Evolutionary conservation across 2,888 invertebrate species (phyloP).

Genomic region (Ametastegia equiseti): DNA sequence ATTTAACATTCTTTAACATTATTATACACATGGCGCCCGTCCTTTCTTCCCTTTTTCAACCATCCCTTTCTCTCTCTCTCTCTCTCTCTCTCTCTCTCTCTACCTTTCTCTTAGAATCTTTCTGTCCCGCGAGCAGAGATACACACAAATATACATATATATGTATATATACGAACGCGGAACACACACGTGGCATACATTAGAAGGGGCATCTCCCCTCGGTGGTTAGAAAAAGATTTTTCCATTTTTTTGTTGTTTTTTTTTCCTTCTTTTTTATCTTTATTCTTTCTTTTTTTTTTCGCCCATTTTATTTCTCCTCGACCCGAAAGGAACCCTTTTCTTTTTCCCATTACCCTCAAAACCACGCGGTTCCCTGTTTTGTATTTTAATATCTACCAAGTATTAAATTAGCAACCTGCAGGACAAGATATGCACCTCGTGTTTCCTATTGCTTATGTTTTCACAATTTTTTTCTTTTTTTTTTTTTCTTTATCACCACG

Average conservation of each 20-base stretch:
- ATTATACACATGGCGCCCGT: slow-evolving; percentile 74
- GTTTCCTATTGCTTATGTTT: background rate
- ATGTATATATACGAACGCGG: background rate
- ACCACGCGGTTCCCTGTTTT: background rate
- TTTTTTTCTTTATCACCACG: no score
- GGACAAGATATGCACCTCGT: background rate
- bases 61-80: slow-evolving; percentile 37
- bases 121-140: background rate
- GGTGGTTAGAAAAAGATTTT: slow-evolving; percentile 39
- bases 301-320: slow-evolving; percentile 63
- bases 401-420: slow-evolving; percentile 33
- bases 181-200: slow-evolving; percentile 37
- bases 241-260: slow-evolving; percentile 41
- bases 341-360: slow-evolving; percentile 48
- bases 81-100: slow-evolving; percentile 50
- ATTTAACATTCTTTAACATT: slow-evolving; percentile 75
- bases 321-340: slow-evolving; percentile 61
- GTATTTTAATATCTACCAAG: slow-evolving; percentile 45
- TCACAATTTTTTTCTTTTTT: no score
- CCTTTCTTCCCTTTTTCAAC: slow-evolving; percentile 51
- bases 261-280: slow-evolving; percentile 44
- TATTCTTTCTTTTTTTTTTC: slow-evolving; percentile 50
- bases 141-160: background rate
- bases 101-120: slow-evolving; percentile 42
- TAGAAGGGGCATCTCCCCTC: slow-evolving; percentile 37